phyloP scores from a whole-genome alignment of 2,888 invertebrate genomes.

The Andrena hattorfiana region DNA sequence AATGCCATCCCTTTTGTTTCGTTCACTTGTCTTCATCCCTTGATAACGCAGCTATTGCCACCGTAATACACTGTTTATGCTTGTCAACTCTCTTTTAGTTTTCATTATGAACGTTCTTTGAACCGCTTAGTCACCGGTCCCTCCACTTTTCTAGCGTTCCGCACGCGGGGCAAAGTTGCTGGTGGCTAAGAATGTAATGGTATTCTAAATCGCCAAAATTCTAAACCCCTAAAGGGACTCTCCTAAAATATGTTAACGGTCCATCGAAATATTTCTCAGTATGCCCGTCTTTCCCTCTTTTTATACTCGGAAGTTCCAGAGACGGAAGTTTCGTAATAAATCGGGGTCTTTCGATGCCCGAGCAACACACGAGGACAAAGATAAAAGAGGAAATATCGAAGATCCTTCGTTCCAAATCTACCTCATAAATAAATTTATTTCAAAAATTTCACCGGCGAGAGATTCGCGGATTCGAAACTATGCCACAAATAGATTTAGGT shows the following conservation, averaged over 20 bases:
- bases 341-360: not conserved
- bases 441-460: not conserved
- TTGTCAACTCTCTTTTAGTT: not conserved
- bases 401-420: not conserved
- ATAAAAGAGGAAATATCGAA: slow-evolving; percentile 5
- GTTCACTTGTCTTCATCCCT: slow-evolving; percentile 63
- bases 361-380: slow-evolving; percentile 13
- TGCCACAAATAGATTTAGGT: not conserved
- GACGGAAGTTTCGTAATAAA: slow-evolving; percentile 8
- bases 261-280: not conserved
- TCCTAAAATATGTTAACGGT: not conserved
- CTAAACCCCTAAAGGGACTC: not conserved
- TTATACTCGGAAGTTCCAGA: not conserved
- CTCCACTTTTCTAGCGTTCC: too few relatives aligned
- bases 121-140: not conserved
- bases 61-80: slow-evolving; percentile 19
- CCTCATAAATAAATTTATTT: slow-evolving; percentile 18
- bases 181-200: too few relatives aligned
- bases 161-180: too few relatives aligned
- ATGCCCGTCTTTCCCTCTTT: not conserved
- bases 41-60: slow-evolving; percentile 18
- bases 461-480: not conserved
- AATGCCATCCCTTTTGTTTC: slow-evolving; percentile 51
- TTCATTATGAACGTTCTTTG: not conserved
- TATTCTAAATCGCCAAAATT: too few relatives aligned